Base-by-base conservation (phyloP, 2,113 vertebrate genomes). In the Echinops telfairi region DNA sequence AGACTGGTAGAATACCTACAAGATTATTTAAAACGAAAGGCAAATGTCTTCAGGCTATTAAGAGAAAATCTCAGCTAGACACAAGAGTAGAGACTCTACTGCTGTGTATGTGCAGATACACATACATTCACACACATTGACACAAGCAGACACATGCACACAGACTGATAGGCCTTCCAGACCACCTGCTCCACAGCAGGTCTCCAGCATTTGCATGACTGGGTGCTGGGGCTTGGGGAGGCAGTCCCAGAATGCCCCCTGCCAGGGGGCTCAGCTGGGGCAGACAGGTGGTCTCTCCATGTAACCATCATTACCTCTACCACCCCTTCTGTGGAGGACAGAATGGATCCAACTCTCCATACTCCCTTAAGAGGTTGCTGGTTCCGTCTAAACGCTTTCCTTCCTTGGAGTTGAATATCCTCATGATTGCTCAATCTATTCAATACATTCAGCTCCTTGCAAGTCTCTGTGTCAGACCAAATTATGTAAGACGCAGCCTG, bases 21-120 rank as follows among this genome's bases (percentile, higher is more conserved):
- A 89, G 78, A 29, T 53, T 53, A 66, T 70, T 78, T 77, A 36
- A 94, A 86, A 78, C 81, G 38, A 89, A 73, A 84, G 47, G 10
- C 76, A 91, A 84, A 83, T 31, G 11, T 25, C 71, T 60, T 78
- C 77, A 88, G 36, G 25, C 17, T 90, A n/a, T 53, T 9, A 73
- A 75, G 33, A 40, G 40, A 70, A 80, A n/a, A 33, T 4, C 23
- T 86, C 62, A 64, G 10, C 22, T 82, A 62, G 76, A 93, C 20
- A 57, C 36, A 62, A 43, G 17, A n/a, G 43, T 33, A 38, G 36
- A 83, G 10, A 38, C 31, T 33, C 60, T 4, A 11, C 20, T 9
- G 8, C 64, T 3, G 9, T 5, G 3, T 1, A 2, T 3, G 6
- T 17, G 3, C 9, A 78, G 81, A 86, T 0, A 47, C 43, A 70